Conservation (phyloP, 2,113 vertebrate genomes). For the Oostethus manadensis region DNA sequence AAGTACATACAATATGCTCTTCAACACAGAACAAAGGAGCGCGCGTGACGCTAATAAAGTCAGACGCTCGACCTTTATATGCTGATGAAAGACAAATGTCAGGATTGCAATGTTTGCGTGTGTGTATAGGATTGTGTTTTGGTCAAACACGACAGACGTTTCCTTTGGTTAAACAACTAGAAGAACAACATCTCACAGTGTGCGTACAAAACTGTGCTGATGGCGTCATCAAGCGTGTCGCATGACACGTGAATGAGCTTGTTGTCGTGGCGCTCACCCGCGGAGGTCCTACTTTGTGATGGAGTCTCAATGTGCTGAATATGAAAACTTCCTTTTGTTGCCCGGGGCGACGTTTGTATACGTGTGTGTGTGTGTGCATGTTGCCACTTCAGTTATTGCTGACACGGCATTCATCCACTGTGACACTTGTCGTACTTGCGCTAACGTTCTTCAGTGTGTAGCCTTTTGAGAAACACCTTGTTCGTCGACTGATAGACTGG, state of each 20-base stretch:
- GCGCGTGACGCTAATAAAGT: background rate
- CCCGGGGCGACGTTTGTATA: background rate
- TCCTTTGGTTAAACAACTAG: background rate
- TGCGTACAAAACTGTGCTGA: background rate
- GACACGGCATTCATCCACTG: constrained; percentile 16
- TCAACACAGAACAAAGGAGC: too few species aligned
- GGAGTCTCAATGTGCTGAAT: background rate
- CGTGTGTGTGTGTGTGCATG: constrained; percentile 1
- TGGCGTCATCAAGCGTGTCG: background rate
- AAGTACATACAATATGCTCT: background rate
- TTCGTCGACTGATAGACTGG: too few species aligned
- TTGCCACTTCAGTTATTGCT: constrained; percentile 23
- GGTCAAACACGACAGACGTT: background rate
- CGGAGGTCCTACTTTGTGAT: background rate
- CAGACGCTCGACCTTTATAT: background rate
- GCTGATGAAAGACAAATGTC: background rate
- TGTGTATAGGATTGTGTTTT: background rate
- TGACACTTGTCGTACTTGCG: background rate
- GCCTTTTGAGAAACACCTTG: too few species aligned
- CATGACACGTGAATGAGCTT: background rate
- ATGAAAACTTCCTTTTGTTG: too few species aligned
- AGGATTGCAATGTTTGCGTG: background rate
- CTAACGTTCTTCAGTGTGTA: too few species aligned
- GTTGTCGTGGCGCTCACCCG: background rate
- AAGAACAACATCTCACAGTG: background rate